phyloP scores from a whole-genome alignment of 30 jellyfish, hydroid and myxozoan species.

The Hydractinia symbiolongicarpus region DNA sequence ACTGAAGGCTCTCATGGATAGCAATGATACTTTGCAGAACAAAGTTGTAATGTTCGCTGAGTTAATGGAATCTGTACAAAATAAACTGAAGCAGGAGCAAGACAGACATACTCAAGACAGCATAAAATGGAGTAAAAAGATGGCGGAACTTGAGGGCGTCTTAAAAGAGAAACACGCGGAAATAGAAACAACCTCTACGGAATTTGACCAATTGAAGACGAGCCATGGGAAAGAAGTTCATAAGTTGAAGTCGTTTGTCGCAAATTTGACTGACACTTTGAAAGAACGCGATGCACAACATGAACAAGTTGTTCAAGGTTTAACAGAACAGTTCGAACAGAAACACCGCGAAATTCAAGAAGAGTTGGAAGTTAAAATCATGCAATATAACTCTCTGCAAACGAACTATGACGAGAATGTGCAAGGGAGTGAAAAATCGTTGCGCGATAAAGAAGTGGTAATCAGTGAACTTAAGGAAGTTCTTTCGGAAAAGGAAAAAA shows the following conservation, averaged over 20 bases:
- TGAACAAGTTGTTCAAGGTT: not conserved
- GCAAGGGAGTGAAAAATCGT: not conserved
- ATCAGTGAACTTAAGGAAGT: not conserved
- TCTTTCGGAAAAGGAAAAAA: not conserved
- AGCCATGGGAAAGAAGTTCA: not conserved
- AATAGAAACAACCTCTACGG: not conserved
- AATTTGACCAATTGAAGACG: not conserved
- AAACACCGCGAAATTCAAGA: not conserved
- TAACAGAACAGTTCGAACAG: not conserved
- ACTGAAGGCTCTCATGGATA: conserved; percentile 3
- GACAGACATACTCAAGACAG: not conserved
- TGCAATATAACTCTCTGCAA: not conserved
- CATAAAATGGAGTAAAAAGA: not conserved
- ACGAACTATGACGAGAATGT: not conserved
- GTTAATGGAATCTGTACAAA: not conserved
- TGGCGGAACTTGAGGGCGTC: not conserved
- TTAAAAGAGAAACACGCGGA: not conserved
- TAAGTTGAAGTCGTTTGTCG: not conserved
- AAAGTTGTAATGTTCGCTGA: conserved; percentile 6
- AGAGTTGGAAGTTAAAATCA: not conserved
- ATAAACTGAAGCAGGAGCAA: not conserved
- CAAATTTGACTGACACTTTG: not conserved
- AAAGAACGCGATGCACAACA: not conserved
- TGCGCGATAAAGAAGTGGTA: not conserved
- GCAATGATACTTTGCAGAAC: not conserved